These are phyloP conservation scores for Anarsia innoxiella DNA, from an alignment of 2,888 invertebrate genomes.

Conservation along the genomic window DNA sequence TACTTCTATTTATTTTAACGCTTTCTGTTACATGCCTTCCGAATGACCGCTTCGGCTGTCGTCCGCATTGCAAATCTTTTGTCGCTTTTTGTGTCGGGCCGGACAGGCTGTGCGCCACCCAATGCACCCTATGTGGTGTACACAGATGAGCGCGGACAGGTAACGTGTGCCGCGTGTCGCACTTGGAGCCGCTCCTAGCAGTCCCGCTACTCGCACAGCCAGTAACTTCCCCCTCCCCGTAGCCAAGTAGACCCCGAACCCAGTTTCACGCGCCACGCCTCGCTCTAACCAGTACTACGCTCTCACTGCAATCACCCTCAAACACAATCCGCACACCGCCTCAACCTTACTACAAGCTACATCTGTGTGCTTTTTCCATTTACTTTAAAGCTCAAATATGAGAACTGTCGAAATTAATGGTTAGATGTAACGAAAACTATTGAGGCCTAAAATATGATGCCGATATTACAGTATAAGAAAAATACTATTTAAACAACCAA, in stretches of 20 bases:
- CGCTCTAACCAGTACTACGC: slow-evolving; percentile 47
- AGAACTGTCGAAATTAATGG: too few species aligned
- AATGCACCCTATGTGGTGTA: slow-evolving; percentile 96
- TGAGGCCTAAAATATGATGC: too few species aligned
- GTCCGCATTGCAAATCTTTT: slow-evolving; percentile 67
- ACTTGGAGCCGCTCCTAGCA: slow-evolving; percentile 15
- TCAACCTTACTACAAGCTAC: slow-evolving; percentile 27
- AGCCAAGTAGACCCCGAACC: too few species aligned
- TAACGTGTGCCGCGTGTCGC: slow-evolving; percentile 75
- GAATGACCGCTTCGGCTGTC: slow-evolving; percentile 73
- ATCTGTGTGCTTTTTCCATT: slow-evolving; percentile 33
- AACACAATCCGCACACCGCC: slow-evolving; percentile 52
- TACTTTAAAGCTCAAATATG: slow-evolving; percentile 36
- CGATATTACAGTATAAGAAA: too few species aligned
- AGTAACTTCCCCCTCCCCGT: slow-evolving; percentile 10
- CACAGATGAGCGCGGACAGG: slow-evolving; percentile 97
- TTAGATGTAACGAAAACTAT: too few species aligned
- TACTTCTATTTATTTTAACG: slow-evolving; percentile 69
- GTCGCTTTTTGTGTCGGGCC: slow-evolving; percentile 69
- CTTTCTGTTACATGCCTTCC: slow-evolving; percentile 77
- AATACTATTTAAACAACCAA: too few species aligned
- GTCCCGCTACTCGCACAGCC: slow-evolving; percentile 1
- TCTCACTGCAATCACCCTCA: slow-evolving; percentile 20
- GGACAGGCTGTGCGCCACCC: slow-evolving; percentile 82
- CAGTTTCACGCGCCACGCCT: slow-evolving; percentile 26